phyloP scores from a whole-genome alignment of 2,113 vertebrate genomes.

The Ciconia boyciana region DNA sequence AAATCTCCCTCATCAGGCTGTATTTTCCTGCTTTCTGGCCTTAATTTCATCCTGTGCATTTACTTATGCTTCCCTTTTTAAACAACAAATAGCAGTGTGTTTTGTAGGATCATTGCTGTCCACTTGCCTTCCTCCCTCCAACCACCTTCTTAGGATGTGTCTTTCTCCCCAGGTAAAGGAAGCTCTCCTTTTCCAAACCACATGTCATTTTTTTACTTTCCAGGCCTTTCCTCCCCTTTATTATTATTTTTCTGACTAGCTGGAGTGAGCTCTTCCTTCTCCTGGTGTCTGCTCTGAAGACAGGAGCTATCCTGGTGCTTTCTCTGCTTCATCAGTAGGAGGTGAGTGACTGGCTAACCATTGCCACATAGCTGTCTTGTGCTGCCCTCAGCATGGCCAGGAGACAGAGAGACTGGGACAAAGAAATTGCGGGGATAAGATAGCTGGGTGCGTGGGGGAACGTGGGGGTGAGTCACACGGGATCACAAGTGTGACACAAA shows the following conservation, averaged over 20 bases:
- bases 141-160: background rate
- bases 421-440: background rate
- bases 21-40: background rate
- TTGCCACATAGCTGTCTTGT: background rate
- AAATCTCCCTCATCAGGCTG: background rate
- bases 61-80: background rate
- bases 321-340: background rate
- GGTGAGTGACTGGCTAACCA: background rate
- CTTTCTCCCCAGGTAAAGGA: background rate
- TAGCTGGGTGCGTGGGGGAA: background rate
- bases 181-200: background rate
- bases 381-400: background rate
- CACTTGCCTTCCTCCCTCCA: background rate
- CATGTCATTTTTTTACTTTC: background rate
- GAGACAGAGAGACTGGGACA: background rate
- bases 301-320: background rate
- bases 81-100: background rate
- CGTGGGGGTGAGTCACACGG: background rate
- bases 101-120: background rate
- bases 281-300: background rate
- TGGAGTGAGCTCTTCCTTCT: background rate
- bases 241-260: background rate
- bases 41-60: background rate
- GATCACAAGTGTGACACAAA: conserved; percentile 12
- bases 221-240: background rate